A percentile compares a stretch with the other conserved stretches of the same genome.
These are phyloP conservation scores for Tychaedon coryphoeus DNA, from an alignment of 2,113 vertebrate genomes.

Conservation along the genomic window DNA sequence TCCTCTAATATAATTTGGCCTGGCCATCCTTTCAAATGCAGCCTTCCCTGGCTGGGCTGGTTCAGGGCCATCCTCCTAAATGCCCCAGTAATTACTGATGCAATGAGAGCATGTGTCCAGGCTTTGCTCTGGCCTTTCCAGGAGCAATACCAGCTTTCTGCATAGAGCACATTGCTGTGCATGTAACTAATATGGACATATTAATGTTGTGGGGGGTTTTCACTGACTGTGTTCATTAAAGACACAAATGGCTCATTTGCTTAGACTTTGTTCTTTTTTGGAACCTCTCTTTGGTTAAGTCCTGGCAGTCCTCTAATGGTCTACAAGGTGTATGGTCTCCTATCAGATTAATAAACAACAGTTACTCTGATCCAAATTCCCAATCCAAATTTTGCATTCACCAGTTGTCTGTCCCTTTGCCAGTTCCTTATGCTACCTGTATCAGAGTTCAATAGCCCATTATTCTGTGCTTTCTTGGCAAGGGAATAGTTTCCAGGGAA, in stretches of 20 bases:
- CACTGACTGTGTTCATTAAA: background rate
- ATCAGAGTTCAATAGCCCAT: background rate
- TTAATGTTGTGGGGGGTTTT: background rate
- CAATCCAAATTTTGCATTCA: constrained; percentile 8
- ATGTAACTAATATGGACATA: background rate
- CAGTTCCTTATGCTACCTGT: background rate
- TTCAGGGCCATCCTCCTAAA: constrained; percentile 20
- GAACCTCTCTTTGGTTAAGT: background rate
- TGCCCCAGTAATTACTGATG: constrained; percentile 11
- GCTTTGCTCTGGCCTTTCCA: background rate
- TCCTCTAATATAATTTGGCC: constrained; percentile 78
- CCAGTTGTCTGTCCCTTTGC: background rate
- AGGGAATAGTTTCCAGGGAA: background rate
- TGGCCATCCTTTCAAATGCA: constrained; percentile 17
- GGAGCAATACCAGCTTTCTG: background rate
- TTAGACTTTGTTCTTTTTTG: background rate
- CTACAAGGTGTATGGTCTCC: background rate
- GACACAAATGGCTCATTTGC: background rate
- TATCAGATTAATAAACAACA: background rate
- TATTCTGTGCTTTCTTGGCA: background rate
- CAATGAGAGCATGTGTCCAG: constrained; percentile 2
- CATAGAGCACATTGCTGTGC: background rate
- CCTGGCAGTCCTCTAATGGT: background rate
- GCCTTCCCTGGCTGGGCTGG: constrained; percentile 28
- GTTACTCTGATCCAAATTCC: background rate